phyloP scores from a whole-genome alignment of 2,888 invertebrate species.

The Sinopyrophorus schimmeli region DNA sequence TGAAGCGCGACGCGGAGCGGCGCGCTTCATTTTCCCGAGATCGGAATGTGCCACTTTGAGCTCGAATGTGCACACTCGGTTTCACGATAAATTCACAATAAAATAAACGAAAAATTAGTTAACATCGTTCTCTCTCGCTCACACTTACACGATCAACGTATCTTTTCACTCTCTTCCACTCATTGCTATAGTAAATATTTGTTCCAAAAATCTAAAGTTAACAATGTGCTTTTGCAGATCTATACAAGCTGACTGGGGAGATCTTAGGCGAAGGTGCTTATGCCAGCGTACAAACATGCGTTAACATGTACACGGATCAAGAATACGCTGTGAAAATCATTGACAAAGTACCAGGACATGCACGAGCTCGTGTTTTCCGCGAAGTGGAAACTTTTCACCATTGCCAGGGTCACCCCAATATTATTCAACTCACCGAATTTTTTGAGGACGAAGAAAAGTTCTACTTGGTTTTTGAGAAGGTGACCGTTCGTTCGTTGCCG shows the following conservation, averaged over 20 bases:
- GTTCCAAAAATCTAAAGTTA: background rate
- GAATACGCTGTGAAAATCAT: constrained; percentile 98
- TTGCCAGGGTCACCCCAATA: constrained; percentile 96
- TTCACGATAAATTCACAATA: too few relatives aligned
- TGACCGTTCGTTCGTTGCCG: constrained; percentile 44
- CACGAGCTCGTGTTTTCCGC: constrained; percentile 91
- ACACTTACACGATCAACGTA: too few relatives aligned
- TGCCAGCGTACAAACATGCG: constrained; percentile 93
- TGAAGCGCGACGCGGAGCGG: too few relatives aligned
- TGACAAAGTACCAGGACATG: constrained; percentile 93
- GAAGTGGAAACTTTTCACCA: constrained; percentile 99
- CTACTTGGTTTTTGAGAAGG: constrained; percentile 98
- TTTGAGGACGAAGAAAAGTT: constrained; percentile 97
- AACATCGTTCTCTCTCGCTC: too few relatives aligned
- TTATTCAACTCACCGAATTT: constrained; percentile 96
- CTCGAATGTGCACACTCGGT: too few relatives aligned
- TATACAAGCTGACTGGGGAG: constrained; percentile 94
- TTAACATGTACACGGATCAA: constrained; percentile 85
- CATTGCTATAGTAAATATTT: too few relatives aligned
- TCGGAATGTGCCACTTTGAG: too few relatives aligned
- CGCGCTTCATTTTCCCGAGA: too few relatives aligned
- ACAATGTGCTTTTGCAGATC: constrained; percentile 65
- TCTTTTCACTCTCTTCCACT: too few relatives aligned
- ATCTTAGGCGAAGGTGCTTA: constrained; percentile 96
- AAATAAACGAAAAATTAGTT: too few relatives aligned